A percentile compares a stretch with the other conserved stretches of the same genome.
phyloP scores from a whole-genome alignment of 2,113 vertebrate species.

The Eulemur macaco region DNA sequence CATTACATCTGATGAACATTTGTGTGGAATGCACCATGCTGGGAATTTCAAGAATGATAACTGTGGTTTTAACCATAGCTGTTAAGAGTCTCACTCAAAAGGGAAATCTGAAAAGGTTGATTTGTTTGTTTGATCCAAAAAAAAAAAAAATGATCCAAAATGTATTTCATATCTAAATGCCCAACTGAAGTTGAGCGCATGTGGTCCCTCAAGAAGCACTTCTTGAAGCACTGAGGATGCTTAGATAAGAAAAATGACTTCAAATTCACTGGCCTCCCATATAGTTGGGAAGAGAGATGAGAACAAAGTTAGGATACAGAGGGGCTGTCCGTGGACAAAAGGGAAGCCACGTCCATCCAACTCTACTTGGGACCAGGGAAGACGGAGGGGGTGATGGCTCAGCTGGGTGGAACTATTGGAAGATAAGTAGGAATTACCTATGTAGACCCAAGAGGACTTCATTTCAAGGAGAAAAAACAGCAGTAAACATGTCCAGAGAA shows the following conservation, averaged over 20 bases:
- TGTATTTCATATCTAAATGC: background rate
- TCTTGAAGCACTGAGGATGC: background rate
- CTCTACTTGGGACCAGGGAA: background rate
- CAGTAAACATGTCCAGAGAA: background rate
- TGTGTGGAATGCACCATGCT: too few species aligned
- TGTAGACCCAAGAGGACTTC: background rate
- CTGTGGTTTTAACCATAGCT: background rate
- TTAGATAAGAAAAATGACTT: background rate
- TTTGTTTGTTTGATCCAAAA: background rate
- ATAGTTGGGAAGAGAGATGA: background rate
- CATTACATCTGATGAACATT: background rate
- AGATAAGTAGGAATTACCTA: background rate
- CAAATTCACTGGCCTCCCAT: background rate
- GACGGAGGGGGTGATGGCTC: background rate
- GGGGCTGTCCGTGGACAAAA: background rate
- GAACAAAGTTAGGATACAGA: background rate
- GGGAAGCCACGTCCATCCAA: rapidly evolving
- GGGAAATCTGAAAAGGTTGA: background rate
- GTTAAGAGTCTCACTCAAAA: background rate
- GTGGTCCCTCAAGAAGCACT: background rate
- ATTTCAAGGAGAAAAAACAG: background rate
- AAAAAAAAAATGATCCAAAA: background rate
- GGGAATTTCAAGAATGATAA: background rate
- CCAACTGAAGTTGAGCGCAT: background rate
- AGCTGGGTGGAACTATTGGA: background rate